Evolutionary conservation across 2,113 vertebrate species (phyloP), one percentile per base, ranked within the genome.

Genomic region (Elachura formosa): DNA sequence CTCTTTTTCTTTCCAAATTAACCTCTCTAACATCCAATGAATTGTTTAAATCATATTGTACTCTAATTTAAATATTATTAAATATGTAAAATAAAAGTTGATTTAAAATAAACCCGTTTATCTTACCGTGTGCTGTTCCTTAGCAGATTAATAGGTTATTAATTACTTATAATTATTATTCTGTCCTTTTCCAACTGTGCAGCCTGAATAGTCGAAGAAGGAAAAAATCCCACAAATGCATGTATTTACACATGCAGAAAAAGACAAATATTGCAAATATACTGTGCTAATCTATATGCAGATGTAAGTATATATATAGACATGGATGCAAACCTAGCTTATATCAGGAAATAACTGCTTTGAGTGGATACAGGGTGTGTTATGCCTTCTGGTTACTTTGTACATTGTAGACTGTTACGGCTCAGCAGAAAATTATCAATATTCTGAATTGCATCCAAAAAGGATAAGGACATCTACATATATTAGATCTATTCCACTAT

Each of bases 221-320:
- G 1, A 0, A 61, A 72, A 80, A 77, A 12, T 0, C 0, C 0
- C 16, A 58, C 22, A 76, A 74, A 78, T 17, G 74, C 8, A 51
- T 1, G 3, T 20, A 86, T 9, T 46, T 46, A 66, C 4, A 73
- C 7, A 58, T 14, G 25, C 25, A 76, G 36, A 40, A 92, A 82
- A 91, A 84, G 33, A 56, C 6, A 66, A 89, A 63, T 19, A 75
- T 11, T 54, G 14, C n/a, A 82, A 75, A 84, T 36, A 61, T 1
- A 64, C 28, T 69, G 13, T 38, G 18, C 4, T 56, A 79, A 68
- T 17, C 20, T 63, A 20, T 49, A 63, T 12, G 14, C 25, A 84
- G 38, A 34, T 56, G 1, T 7, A 89, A 20, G 13, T 33, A 29
- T 17, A 52, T 21, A 63, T 21, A n/a, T 8, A 49, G 28, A 24